phyloP scores from a whole-genome alignment of 2,113 vertebrate genomes.

The Jaculus jaculus region DNA sequence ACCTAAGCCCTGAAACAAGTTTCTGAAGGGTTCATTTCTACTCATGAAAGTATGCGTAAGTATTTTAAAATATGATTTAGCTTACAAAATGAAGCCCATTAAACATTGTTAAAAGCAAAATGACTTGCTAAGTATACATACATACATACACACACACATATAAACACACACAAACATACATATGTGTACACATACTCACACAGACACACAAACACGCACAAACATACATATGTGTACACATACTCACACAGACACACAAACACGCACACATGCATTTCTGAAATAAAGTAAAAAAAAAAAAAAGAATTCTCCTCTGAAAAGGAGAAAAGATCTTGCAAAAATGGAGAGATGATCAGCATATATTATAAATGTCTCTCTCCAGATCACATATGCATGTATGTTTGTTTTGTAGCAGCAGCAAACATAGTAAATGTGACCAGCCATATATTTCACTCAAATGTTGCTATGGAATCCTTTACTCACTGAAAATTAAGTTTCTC shows the following conservation, averaged over 20 bases:
- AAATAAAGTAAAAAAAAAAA: constrained; percentile 9
- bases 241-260: neutral
- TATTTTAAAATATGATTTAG: constrained; percentile 25
- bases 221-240: neutral
- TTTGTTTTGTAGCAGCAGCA: constrained; percentile 60
- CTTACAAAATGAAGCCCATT: constrained; percentile 21
- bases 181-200: neutral
- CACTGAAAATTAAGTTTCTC: constrained; percentile 68
- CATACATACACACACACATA: neutral
- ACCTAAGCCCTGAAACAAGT: neutral
- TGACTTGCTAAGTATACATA: constrained; percentile 3
- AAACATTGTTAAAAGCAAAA: constrained; percentile 35
- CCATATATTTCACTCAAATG: constrained; percentile 64
- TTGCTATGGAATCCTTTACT: constrained; percentile 71
- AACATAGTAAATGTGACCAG: constrained; percentile 65
- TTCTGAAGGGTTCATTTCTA: constrained; percentile 24
- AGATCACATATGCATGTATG: constrained; percentile 20
- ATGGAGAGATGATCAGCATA: neutral
- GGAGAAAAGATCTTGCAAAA: neutral
- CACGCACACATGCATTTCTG: neutral
- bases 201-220: neutral
- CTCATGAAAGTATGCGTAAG: neutral
- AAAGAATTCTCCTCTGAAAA: constrained; percentile 26
- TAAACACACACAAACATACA: neutral
- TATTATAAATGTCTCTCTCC: constrained; percentile 42